Base-by-base conservation (phyloP, 2,113 vertebrate species). In the Amazona vittata region DNA sequence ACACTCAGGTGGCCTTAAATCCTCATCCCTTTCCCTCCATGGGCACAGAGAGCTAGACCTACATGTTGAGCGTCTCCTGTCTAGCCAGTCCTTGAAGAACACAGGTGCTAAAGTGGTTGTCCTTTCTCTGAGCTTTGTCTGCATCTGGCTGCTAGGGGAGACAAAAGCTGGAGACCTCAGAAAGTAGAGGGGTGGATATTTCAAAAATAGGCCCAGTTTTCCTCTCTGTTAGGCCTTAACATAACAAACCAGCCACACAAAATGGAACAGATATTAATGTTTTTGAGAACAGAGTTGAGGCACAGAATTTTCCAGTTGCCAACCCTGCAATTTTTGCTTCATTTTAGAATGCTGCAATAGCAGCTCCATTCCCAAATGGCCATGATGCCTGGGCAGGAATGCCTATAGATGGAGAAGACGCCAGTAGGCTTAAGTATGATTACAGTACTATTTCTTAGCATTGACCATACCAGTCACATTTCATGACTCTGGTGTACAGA, bases 401-500 rank as follows among this genome's bases (percentile, higher is more conserved):
- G 8, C 8, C 47, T 64, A 14, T 14, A 67, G 39, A 19, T 4
- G 15, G 31, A 83, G 21, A 24, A 81, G 9, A 50, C 9, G 71
- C 43, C 60, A 41, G 6, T 4, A 84, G 33, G 33, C 43, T 92
- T 84, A 67, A 78, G 78, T 11, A 29, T 52, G 46, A 29, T 31
- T 44, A 8, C 16, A 86, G 11, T 5, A 24, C 5, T 55, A 19
- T 52, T 83, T 76, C 49, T 74, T 55, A 65, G 3, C 9, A 53
- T 0, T 81, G 33, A 59, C 11, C 8, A 20, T 15, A 28, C 21
- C 1, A 2, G 18, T 35, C 39, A 15, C 8, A 50, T 60, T 4
- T 22, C 62, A 10, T 26, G 26, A 67, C 26, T 82, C n/a, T 21
- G 12, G 12, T 41, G 46, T 29, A n/a, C 17, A 75, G 55, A 50